A percentile compares a stretch with the other conserved stretches of the same genome.
Conservation (phyloP, 2,113 vertebrate genomes). For the Nematolebias whitei region DNA sequence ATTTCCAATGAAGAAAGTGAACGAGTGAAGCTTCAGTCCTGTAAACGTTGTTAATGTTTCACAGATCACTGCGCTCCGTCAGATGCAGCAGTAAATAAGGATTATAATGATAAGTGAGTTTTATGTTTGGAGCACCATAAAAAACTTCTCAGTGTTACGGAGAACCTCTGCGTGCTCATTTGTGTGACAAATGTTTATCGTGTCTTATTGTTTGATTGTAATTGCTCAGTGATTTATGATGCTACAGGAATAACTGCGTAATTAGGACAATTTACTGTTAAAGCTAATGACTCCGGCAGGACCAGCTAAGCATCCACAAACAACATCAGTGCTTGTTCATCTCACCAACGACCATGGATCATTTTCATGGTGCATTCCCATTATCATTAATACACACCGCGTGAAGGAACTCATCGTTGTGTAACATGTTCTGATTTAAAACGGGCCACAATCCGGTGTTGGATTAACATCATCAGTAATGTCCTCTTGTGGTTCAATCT, state of each 20-base stretch:
- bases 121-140: background rate
- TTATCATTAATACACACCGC: slow-evolving; percentile 5
- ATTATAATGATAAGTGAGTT: background rate
- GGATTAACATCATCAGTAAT: background rate
- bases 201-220: slow-evolving; percentile 26
- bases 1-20: background rate
- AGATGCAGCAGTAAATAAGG: background rate
- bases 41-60: background rate
- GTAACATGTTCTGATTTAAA: slow-evolving; percentile 16
- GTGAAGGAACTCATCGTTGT: slow-evolving; percentile 4
- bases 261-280: slow-evolving; percentile 41
- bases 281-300: slow-evolving; percentile 32
- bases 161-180: slow-evolving; percentile 12
- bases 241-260: slow-evolving; percentile 18
- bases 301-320: slow-evolving; percentile 30
- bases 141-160: slow-evolving; percentile 4
- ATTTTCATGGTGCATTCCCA: slow-evolving; percentile 7
- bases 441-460: background rate
- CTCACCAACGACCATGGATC: slow-evolving; percentile 16
- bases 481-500: slow-evolving; percentile 9
- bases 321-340: slow-evolving; percentile 32
- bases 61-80: background rate
- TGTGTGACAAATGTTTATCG: slow-evolving; percentile 11
- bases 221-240: slow-evolving; percentile 44
- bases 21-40: background rate